phyloP scores from a whole-genome alignment of 2,888 invertebrate genomes.

The Microctonus hyperodae region DNA sequence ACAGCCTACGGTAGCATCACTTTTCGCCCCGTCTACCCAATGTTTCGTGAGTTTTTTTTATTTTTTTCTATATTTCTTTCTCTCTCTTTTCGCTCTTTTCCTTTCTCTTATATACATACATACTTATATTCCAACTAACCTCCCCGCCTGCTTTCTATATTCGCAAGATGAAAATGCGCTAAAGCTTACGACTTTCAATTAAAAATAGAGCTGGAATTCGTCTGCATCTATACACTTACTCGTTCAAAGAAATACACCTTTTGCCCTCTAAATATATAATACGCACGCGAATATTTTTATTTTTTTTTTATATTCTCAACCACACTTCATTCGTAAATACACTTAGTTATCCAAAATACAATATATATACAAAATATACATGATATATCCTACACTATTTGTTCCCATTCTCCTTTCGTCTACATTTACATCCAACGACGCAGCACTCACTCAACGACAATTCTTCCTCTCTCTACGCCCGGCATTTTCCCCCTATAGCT shows the following conservation, averaged over 20 bases:
- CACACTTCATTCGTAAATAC: not conserved
- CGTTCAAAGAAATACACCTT: not conserved
- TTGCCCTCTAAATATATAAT: not conserved
- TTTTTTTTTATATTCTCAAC: not conserved
- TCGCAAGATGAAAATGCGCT: conserved; percentile 68
- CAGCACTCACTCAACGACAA: not conserved
- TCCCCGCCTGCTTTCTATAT: conserved; percentile 16
- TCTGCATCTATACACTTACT: conserved; percentile 32
- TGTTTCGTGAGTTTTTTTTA: conserved; percentile 11
- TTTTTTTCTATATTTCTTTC: not conserved
- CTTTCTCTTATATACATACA: not conserved
- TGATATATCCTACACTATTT: not conserved
- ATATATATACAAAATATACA: too few species aligned
- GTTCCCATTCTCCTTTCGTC: not conserved
- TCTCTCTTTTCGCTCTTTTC: conserved; percentile 29
- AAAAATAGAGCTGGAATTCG: conserved; percentile 64
- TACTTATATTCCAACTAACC: not conserved
- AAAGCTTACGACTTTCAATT: conserved; percentile 69
- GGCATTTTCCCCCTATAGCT: conserved; percentile 19
- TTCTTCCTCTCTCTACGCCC: conserved; percentile 16
- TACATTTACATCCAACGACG: not conserved
- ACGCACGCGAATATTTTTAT: not conserved
- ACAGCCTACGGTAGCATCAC: conserved; percentile 42
- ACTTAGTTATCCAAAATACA: not conserved
- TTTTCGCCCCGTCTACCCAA: conserved; percentile 10